Base-by-base conservation (phyloP, 92 coral and sea anemone genomes). In the Epizoanthus rinbou region DNA sequence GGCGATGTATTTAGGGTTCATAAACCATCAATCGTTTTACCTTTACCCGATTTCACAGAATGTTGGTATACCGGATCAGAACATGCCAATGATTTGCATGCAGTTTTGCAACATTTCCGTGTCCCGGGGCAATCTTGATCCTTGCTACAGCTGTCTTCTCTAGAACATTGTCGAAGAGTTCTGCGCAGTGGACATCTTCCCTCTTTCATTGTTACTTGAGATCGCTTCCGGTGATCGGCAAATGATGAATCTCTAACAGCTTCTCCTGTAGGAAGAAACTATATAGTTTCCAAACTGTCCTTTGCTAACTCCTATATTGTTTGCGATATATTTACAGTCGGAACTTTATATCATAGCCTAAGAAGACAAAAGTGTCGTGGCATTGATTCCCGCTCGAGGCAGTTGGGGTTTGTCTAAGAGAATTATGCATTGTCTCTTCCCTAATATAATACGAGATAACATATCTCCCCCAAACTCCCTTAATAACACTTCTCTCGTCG, bases 31-130 rank as follows among this genome's bases (percentile, higher is more conserved):
- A 1, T 39, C 5, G 3, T 19, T 64, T 18, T 78, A 88, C 94
- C 94, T 81, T 88, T 82, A 23, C 28, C 74, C 7, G 92, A 87
- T 70, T 84, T 57, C 24, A 86, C 72, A 3, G 75, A 43, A 35
- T 71, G 47, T 23, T 21, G 66, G 33, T 70, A 23, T 22, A 85
- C 85, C 6, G 88, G 88, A 43, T 83, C 80, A 25, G 47, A 63
- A 56, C 95, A 91, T 45, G 91, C 86, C n/a, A 76, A 82, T 11
- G 82, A 85, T 57, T 72, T 87, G 57, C 95, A 91, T 14, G 92
- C 88, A 31, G 88, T 88, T 64, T 74, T 75, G 66, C 95, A 91
- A 74, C 95, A 91, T 64, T 88, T 91, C 63, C 79, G 63, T 69
- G 63, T 75, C 21, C 90, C 85, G 25, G 88, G 75, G 72, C 95